Percentiles rank a stretch among this genome's conserved stretches.
Conservation (phyloP, 2,113 vertebrate species). For the Oncorhynchus mykiss region DNA sequence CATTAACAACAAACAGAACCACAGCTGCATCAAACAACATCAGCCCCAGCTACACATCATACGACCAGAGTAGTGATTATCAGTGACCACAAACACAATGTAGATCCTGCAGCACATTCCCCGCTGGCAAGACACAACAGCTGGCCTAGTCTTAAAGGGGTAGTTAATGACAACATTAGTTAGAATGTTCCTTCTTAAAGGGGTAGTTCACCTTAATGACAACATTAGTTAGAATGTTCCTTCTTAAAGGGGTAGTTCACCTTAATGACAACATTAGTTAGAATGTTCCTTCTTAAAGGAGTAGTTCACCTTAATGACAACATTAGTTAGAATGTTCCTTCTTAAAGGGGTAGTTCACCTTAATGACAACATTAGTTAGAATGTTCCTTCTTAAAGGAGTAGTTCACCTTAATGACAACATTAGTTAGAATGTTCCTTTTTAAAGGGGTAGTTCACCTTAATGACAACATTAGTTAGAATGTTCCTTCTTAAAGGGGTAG, state of each 20-base stretch:
- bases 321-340: too few relatives aligned
- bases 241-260: too few relatives aligned
- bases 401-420: too few relatives aligned
- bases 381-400: neutral
- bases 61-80: slow-evolving; percentile 37
- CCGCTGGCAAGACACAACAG: slow-evolving; percentile 39
- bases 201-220: neutral
- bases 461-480: too few relatives aligned
- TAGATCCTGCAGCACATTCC: slow-evolving; percentile 10
- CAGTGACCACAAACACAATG: slow-evolving; percentile 44
- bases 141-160: slow-evolving; percentile 42
- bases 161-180: too few relatives aligned
- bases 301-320: too few relatives aligned
- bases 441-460: too few relatives aligned
- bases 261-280: too few relatives aligned
- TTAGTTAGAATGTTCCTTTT: neutral
- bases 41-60: slow-evolving; percentile 24
- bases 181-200: too few relatives aligned
- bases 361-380: too few relatives aligned
- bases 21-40: neutral
- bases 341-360: too few relatives aligned
- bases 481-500: too few relatives aligned
- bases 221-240: neutral
- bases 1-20: neutral
- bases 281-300: neutral